Base-by-base conservation (phyloP, 2,797 vertebrate genomes). In the Epinephelus awoara region DNA sequence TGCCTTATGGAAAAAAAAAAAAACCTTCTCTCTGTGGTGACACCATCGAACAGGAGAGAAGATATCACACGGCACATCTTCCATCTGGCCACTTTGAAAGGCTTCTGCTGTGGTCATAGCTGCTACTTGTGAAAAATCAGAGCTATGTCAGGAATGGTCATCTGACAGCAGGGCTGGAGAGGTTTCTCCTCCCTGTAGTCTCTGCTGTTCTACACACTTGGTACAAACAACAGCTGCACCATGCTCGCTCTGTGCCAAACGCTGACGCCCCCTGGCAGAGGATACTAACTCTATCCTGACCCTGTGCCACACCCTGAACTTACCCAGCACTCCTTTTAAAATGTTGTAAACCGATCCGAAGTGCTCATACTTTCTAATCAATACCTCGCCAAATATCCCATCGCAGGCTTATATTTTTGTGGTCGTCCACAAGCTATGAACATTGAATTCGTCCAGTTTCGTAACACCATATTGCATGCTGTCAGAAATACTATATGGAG, bases 201-300 rank as follows among this genome's bases (percentile, higher is more conserved):
- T 70, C 73, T 58, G 69, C 88, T 89, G 80, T 86, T 89, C 88
- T 73, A 84, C 82, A 82, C 82, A 87, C 89, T 90, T 80, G 91
- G 87, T 92, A 92, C 93, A 96, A 96, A 95, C 95, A 95, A 94
- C 94, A 96, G 94, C 94, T 96, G 95, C 90, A 91, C 81, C 86
- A 82, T 86, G 77, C 80, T 88, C 69, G 44, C 70, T 47, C 80
- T 56, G 55, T 87, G 92, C 91, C 93, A 91, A 89, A 84, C 70
- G 66, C 87, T 90, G 84, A 92, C 80, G 46, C 82, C 72, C 76
- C 58, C 79, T 89, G 88, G 87, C 89, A 90, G 71, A 78, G 47
- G 73, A 77, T 76, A 78, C 57, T 61, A 21, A 69, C 77, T 70
- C 83, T 87, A 71, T 73, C 80, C 85, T 17, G 38, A 83, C 75